Evolutionary conservation across 2,888 invertebrate genomes (phyloP), one percentile per base, ranked within the genome.

Genomic region (Sisyra terminalis): DNA sequence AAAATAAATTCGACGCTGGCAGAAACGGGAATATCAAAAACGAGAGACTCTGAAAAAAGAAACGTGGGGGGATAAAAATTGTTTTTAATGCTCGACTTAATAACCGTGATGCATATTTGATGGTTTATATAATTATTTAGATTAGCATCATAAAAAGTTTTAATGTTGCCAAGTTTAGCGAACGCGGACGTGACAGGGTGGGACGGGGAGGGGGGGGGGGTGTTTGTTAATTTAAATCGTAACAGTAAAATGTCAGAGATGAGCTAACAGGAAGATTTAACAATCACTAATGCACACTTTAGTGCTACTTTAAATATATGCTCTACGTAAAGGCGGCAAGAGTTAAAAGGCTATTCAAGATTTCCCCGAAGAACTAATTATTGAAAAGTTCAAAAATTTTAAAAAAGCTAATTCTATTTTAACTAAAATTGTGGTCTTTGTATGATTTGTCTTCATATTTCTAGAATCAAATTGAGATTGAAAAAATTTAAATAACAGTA

Each of bases 1-100:
- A 96, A 68, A 96, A 94, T 39, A 96, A 70, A 69, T 96, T 96
- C 41, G 93, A 93, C 1, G 96, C 94, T 42, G 94, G 96, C 48
- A 96, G 67, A 63, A 94, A 96, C 41, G 96, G 94, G 44, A 94
- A 67, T 44, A 87, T 78, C 57, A 92, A 71, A 57, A 94, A 73
- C 31, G 90, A 80, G 50, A 93, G 66, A 52, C 88, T 80, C 88
- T 86, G 70, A 32, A 71, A 69, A 48, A 40, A n/a, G 3, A 6
- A 16, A 24, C 11, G 6, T n/a, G n/a, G n/a, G n/a, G n/a, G 29
- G 29, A 39, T 17, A 35, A 37, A 37, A 15, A 37, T 37, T 11
- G 14, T 32, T 32, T 13, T 32, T 6, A 32, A 6, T 32, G 9
- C 6, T 14, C 3, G 8, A n/a, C n/a, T n/a, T 6, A 32, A 13